These are phyloP conservation scores for Dasyprocta punctata DNA, from an alignment of 2,113 vertebrate genomes.

Conservation along the genomic window DNA sequence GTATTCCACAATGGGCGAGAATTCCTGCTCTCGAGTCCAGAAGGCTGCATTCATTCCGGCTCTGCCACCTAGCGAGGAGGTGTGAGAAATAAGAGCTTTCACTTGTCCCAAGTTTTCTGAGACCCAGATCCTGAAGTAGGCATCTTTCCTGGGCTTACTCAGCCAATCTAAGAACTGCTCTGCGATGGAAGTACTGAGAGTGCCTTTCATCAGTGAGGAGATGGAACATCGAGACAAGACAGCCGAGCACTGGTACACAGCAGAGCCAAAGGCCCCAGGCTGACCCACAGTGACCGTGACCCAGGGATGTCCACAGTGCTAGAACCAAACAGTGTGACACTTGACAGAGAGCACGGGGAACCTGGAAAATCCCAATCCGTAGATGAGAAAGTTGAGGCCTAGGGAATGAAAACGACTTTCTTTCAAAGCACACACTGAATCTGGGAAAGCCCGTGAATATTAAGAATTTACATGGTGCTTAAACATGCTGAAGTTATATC, in stretches of 20 bases:
- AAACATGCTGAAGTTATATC: not conserved
- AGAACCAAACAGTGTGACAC: not conserved
- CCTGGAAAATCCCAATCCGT: not conserved
- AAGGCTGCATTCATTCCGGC: not conserved
- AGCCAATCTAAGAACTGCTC: not conserved
- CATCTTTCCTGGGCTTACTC: not conserved
- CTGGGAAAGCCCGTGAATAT: not conserved
- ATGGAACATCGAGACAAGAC: not conserved
- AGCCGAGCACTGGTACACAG: not conserved
- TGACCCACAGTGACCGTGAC: not conserved
- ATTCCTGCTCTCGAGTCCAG: not conserved
- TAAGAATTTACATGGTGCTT: not conserved
- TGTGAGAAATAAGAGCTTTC: not conserved
- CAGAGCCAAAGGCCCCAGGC: not conserved
- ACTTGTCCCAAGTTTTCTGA: not conserved
- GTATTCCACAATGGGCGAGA: fast-evolving
- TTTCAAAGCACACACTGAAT: not conserved
- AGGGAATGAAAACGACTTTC: not conserved
- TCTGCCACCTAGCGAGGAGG: not conserved
- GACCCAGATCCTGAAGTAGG: not conserved
- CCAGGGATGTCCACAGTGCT: not conserved
- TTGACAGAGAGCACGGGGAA: not conserved
- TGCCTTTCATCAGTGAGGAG: not conserved
- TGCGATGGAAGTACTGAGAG: not conserved
- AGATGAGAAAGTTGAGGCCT: not conserved